Base-by-base conservation (phyloP, 2,113 vertebrate species). In the Phyllostomus discolor region DNA sequence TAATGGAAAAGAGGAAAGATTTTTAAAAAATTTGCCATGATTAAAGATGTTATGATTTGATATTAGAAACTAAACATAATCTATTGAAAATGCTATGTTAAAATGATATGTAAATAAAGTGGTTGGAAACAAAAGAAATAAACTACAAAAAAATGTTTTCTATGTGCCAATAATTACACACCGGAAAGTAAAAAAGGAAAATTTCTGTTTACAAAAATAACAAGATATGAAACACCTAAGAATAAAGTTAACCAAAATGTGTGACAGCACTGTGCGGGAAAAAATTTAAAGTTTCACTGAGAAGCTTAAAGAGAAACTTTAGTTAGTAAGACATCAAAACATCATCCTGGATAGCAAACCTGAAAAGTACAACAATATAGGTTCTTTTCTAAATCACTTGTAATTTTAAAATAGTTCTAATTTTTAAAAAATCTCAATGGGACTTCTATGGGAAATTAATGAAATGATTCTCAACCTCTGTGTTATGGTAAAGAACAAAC, bases 71-170 rank as follows among this genome's bases (percentile, higher is more conserved):
- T 50, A 2, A 92, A 80, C 88, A 48, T 33, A 24, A 26, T n/a
- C 26, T 35, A 35, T 48, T 67, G 48, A 46, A 80, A 95, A 83
- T 1, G 7, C 20, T 78, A 22, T n/a, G 2, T 82, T 91, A 64
- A 96, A 89, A 50, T 72, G 79, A 92, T 12, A 48, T 78, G 81
- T 52, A 93, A 85, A 84, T 66, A 79, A 67, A 66, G 48, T 90
- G 48, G 31, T 41, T 83, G 28, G 54, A 16, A 28, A 33, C 22
- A 81, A 57, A 95, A 86, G 20, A 50, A 69, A 35, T 90, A 76
- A 31, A 38, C 33, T n/a, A 48, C 24, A 92, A 90, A 85, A 85
- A 95, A 95, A 80, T 88, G 46, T 73, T 79, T 84, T 54, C 64
- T 62, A 7, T 35, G 20, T 80, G 62, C 31, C 86, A 87, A 35